Conservation (phyloP, 2,113 vertebrate species). For the Lathamus discolor region DNA sequence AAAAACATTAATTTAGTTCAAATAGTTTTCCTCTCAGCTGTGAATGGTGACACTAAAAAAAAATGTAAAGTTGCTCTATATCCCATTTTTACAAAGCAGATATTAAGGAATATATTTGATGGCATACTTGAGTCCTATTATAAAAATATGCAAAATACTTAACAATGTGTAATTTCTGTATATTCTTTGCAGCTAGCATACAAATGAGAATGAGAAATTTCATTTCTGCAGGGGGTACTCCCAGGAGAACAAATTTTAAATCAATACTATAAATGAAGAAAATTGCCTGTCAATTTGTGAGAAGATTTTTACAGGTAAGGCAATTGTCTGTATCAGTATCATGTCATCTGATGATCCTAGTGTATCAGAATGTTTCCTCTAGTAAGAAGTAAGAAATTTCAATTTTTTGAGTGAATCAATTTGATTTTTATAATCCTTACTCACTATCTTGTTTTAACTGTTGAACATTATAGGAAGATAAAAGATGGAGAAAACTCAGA, state of each 20-base stretch:
- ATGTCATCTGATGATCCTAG: not conserved
- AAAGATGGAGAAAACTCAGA: slow-evolving; percentile 32
- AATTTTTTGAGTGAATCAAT: not conserved
- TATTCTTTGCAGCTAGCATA: fast-evolving
- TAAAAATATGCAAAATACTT: not conserved
- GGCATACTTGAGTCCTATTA: not conserved
- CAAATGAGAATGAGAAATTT: not conserved
- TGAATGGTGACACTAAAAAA: not conserved
- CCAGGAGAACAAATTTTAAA: not conserved
- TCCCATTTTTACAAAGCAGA: not conserved
- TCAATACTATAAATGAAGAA: not conserved
- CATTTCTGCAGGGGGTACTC: not conserved
- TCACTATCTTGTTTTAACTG: not conserved
- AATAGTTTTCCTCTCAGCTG: not conserved
- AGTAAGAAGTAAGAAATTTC: not conserved
- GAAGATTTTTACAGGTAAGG: not conserved
- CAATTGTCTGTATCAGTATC: not conserved
- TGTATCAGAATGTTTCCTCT: not conserved
- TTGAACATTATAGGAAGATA: slow-evolving; percentile 3
- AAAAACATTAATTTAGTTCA: not conserved
- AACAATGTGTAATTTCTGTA: not conserved
- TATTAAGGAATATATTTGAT: not conserved
- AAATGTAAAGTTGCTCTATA: not conserved
- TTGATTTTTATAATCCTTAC: not conserved
- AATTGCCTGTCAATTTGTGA: not conserved